Evolutionary conservation across 2,797 vertebrate genomes (phyloP).

Genomic region (Poecilia velifera): DNA sequence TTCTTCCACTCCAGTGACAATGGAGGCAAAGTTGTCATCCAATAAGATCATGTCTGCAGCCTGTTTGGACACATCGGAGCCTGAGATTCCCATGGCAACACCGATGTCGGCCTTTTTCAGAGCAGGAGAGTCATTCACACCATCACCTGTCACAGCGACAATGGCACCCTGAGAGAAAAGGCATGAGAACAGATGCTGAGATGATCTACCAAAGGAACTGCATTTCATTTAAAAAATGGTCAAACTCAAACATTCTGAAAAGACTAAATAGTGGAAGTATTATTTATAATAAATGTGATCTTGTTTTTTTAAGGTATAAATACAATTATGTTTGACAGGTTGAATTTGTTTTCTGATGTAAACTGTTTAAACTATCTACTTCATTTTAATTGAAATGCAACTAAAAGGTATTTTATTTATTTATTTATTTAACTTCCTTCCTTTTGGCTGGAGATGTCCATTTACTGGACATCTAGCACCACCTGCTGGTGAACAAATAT

Average conservation of each 20-base stretch:
- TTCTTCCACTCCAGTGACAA: constrained; percentile 94
- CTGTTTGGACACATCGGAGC: constrained; percentile 94
- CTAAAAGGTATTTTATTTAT: background rate
- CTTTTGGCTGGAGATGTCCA: background rate
- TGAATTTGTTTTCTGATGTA: background rate
- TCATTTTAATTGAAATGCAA: too few species aligned
- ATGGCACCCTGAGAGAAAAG: constrained; percentile 85
- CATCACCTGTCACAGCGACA: constrained; percentile 93
- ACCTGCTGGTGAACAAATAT: constrained; percentile 53
- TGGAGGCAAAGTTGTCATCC: constrained; percentile 95
- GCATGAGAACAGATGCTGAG: background rate
- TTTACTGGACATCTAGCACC: constrained; percentile 43
- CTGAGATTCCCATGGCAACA: constrained; percentile 95
- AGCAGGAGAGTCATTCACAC: constrained; percentile 93
- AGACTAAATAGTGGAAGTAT: background rate
- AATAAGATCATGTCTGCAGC: constrained; percentile 94
- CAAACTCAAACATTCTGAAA: background rate
- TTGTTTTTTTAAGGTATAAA: background rate
- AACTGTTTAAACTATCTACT: background rate
- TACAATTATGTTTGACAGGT: background rate
- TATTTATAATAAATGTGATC: background rate
- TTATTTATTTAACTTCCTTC: too few species aligned
- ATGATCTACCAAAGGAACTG: background rate
- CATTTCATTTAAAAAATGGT: background rate
- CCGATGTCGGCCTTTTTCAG: constrained; percentile 94